phyloP scores from a whole-genome alignment of 2,113 vertebrate genomes.

The Rhinoderma darwinii region DNA sequence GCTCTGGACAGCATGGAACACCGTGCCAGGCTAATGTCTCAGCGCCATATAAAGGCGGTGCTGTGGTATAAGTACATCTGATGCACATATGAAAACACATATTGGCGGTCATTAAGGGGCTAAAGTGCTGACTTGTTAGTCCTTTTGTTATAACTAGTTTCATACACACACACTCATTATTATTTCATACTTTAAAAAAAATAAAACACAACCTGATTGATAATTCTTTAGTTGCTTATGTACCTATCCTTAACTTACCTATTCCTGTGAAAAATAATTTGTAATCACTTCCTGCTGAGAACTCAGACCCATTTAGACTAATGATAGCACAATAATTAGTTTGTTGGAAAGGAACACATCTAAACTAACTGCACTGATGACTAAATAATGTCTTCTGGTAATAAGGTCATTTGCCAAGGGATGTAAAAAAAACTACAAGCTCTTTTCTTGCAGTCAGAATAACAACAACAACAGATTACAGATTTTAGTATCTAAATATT shows the following conservation, averaged over 20 bases:
- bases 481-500: not conserved
- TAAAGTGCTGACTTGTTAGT: too few relatives aligned
- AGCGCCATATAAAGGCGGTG: too few relatives aligned
- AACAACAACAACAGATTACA: not conserved
- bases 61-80: too few relatives aligned
- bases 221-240: not conserved
- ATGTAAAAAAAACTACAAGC: conserved; percentile 4
- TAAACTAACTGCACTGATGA: conserved; percentile 41
- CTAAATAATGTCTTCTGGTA: conserved; percentile 45
- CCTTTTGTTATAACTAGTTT: too few relatives aligned
- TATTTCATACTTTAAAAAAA: not conserved
- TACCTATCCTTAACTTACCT: conserved; percentile 6
- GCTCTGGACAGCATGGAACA: too few relatives aligned
- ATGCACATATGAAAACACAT: too few relatives aligned
- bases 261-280: conserved; percentile 39
- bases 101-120: too few relatives aligned
- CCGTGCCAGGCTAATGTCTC: too few relatives aligned
- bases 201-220: not conserved
- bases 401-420: conserved; percentile 39
- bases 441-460: conserved; percentile 2
- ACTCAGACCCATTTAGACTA: conserved; percentile 26
- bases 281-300: conserved; percentile 28
- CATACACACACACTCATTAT: not conserved
- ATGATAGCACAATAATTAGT: conserved; percentile 47
- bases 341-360: conserved; percentile 33